Evolutionary conservation across 1,140 invertebrate species (phyloP).

Genomic region (Drosophila gunungcola): DNA sequence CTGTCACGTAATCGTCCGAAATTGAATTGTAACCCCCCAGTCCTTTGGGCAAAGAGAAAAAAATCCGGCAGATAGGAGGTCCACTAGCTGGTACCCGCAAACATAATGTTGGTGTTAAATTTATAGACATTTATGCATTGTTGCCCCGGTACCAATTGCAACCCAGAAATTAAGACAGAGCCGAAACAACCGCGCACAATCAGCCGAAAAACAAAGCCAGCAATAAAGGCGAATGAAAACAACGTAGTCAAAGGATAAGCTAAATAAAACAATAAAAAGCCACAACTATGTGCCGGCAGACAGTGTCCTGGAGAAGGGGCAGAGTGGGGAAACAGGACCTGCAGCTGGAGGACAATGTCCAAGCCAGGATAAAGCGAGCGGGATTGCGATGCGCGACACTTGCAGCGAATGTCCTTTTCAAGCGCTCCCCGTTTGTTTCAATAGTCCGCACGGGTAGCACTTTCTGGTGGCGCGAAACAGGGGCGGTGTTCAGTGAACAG

Average conservation of each 20-base stretch:
- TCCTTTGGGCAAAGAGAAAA: neutral
- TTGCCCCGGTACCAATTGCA: neutral
- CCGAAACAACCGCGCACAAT: slow-evolving; percentile 61
- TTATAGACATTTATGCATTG: slow-evolving; percentile 54
- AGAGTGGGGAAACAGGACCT: neutral
- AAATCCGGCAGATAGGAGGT: neutral
- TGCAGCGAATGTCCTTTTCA: slow-evolving; percentile 74
- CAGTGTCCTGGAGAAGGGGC: neutral
- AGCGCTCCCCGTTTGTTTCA: slow-evolving; percentile 40
- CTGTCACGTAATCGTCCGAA: slow-evolving; percentile 42
- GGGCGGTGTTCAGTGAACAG: neutral
- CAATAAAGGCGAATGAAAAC: slow-evolving; percentile 62
- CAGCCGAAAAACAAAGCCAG: slow-evolving; percentile 58
- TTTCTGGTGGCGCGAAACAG: neutral
- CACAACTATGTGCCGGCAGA: slow-evolving; percentile 41
- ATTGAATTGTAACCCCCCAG: slow-evolving; percentile 62
- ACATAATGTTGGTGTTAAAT: slow-evolving; percentile 48
- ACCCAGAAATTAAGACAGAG: slow-evolving; percentile 27
- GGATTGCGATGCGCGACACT: slow-evolving; percentile 68
- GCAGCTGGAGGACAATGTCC: slow-evolving; percentile 34
- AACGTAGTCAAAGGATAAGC: slow-evolving; percentile 73
- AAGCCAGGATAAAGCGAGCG: slow-evolving; percentile 59
- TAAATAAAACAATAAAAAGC: slow-evolving; percentile 70
- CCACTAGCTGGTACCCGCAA: neutral
- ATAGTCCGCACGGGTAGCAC: slow-evolving; percentile 9